A percentile compares a stretch with the other conserved stretches of the same genome.
phyloP scores from a whole-genome alignment of 2,888 invertebrate species.

The Caenorhabditis macrosperma region DNA sequence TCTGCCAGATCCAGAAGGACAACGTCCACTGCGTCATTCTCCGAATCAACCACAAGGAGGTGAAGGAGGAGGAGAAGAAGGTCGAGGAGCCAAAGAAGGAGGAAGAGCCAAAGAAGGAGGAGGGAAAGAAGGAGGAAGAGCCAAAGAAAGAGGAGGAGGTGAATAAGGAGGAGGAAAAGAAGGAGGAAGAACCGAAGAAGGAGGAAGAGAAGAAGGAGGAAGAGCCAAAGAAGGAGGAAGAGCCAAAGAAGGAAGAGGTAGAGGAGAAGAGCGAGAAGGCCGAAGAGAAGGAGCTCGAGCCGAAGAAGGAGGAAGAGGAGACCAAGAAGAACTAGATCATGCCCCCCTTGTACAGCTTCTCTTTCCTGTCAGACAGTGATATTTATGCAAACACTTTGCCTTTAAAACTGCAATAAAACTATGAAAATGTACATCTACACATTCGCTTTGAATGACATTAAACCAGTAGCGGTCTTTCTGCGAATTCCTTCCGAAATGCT shows the following conservation, averaged over 20 bases:
- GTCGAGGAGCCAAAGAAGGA: slow-evolving; percentile 20
- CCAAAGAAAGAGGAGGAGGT: slow-evolving; percentile 25
- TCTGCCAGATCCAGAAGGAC: slow-evolving; percentile 60
- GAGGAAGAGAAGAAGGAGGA: slow-evolving; percentile 23
- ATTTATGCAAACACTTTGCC: slow-evolving; percentile 10
- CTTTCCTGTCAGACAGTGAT: slow-evolving; percentile 25
- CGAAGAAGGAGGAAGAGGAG: slow-evolving; percentile 56
- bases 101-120: too few relatives aligned
- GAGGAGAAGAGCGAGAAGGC: slow-evolving; percentile 45
- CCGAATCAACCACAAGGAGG: slow-evolving; percentile 57
- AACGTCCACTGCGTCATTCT: slow-evolving; percentile 66
- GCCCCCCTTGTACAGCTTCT: neutral
- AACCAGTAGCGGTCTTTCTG: too few relatives aligned
- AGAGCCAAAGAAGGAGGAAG: slow-evolving; percentile 29
- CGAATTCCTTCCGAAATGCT: too few relatives aligned
- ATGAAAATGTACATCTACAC: slow-evolving; percentile 9
- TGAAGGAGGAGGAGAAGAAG: slow-evolving; percentile 41
- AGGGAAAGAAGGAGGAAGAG: too few relatives aligned
- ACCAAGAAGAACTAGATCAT: slow-evolving; percentile 51
- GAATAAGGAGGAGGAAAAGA: slow-evolving; percentile 22
- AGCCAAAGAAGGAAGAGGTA: slow-evolving; percentile 30
- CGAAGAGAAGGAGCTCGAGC: slow-evolving; percentile 48
- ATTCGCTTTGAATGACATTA: neutral
- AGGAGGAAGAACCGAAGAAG: slow-evolving; percentile 13
- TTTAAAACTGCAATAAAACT: slow-evolving; percentile 33